These are phyloP conservation scores for Lacerta viridis DNA, from an alignment of 2,797 vertebrate genomes.

Conservation along the genomic window DNA sequence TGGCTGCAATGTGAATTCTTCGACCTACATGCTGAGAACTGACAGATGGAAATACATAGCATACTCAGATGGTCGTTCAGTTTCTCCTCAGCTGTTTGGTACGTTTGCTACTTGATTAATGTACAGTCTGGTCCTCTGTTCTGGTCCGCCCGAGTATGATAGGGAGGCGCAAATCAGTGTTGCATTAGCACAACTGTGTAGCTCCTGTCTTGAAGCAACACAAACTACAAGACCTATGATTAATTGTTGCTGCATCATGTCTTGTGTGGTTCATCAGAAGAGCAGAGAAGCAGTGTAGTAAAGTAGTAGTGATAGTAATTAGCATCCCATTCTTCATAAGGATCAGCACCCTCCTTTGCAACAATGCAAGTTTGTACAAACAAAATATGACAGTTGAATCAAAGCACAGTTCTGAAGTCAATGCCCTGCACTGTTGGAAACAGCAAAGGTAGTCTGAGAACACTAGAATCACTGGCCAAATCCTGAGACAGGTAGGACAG, in stretches of 20 bases:
- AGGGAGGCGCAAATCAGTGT: background rate
- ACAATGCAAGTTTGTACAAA: background rate
- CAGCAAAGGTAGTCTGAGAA: too few species aligned
- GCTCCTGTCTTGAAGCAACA: background rate
- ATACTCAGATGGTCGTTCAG: slow-evolving; percentile 88
- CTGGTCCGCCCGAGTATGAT: background rate
- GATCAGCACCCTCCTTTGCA: background rate
- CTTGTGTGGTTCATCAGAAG: background rate
- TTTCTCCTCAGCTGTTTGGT: slow-evolving; percentile 94
- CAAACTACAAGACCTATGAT: background rate
- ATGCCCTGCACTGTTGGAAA: background rate
- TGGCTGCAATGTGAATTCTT: slow-evolving; percentile 93
- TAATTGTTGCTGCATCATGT: background rate
- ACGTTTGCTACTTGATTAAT: slow-evolving; percentile 57
- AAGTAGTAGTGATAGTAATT: background rate
- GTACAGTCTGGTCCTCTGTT: background rate
- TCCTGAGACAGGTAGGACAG: background rate
- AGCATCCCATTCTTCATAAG: background rate
- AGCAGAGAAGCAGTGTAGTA: background rate
- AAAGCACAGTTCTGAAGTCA: background rate
- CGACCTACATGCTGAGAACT: slow-evolving; percentile 93
- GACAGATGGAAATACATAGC: slow-evolving; percentile 92
- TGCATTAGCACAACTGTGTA: background rate
- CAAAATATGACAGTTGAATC: background rate
- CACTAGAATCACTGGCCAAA: background rate